These are phyloP conservation scores for Nyctereutes procyonoides DNA, from an alignment of 2,113 vertebrate species.

Conservation along the genomic window DNA sequence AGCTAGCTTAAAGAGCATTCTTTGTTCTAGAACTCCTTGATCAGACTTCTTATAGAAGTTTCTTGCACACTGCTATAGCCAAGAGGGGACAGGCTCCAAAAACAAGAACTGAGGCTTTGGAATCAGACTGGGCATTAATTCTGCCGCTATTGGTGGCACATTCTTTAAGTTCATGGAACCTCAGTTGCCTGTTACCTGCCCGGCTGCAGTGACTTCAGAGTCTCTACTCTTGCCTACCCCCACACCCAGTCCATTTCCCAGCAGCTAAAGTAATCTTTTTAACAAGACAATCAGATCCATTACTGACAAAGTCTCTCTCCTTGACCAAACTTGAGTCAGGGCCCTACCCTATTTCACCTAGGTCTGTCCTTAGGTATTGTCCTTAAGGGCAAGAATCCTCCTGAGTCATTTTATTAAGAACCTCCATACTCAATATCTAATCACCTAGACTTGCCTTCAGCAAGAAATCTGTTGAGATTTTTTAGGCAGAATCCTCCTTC, in stretches of 20 bases:
- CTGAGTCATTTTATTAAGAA: neutral
- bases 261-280: neutral
- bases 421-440: neutral
- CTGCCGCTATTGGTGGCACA: neutral
- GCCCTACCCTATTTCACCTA: rapidly evolving
- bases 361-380: neutral
- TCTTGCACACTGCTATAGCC: neutral
- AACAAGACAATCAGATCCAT: neutral
- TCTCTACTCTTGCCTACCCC: neutral
- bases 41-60: neutral
- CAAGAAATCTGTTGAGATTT: neutral
- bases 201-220: neutral
- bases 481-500: neutral
- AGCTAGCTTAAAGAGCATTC: neutral
- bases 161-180: neutral
- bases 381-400: neutral
- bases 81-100: neutral
- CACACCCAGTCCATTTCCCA: neutral
- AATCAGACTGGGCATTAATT: neutral
- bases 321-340: neutral
- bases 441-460: neutral
- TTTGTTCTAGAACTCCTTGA: neutral
- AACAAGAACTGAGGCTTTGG: neutral
- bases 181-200: neutral
- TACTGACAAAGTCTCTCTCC: neutral